Conservation (phyloP, 1,140 invertebrate genomes). For the Tetramorium parvispinum region DNA sequence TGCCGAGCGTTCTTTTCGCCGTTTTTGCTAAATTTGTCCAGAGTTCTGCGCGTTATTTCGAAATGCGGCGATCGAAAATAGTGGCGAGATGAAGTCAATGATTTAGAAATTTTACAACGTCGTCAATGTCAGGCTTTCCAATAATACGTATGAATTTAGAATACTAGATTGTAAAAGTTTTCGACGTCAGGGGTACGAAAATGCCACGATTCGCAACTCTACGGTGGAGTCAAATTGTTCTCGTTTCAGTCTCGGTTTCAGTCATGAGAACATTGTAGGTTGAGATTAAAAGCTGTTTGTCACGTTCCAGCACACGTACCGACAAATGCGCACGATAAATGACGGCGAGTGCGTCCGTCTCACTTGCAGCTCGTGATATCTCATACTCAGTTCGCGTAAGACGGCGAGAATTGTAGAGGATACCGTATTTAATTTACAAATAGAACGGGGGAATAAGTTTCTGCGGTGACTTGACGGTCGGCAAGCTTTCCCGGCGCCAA, state of each 20-base stretch:
- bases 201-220: not conserved
- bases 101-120: not conserved
- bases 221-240: not conserved
- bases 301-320: not conserved
- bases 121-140: not conserved
- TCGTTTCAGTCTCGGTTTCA: not conserved
- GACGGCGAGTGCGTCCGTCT: constrained; percentile 8
- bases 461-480: constrained; percentile 24
- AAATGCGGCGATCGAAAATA: not conserved
- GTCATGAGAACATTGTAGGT: not conserved
- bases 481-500: constrained; percentile 5
- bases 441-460: constrained; percentile 30
- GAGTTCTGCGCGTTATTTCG: not conserved
- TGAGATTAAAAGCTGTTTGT: constrained; percentile 44
- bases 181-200: not conserved
- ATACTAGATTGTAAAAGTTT: not conserved
- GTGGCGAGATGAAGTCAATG: not conserved
- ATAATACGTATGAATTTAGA: constrained; percentile 4
- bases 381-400: not conserved
- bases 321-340: constrained; percentile 28
- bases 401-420: not conserved
- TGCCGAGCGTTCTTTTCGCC: not conserved
- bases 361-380: not conserved
- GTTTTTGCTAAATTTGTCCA: not conserved
- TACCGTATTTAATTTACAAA: constrained; percentile 51